phyloP scores from a whole-genome alignment of 2,113 vertebrate genomes.

The Taxidea taxus region DNA sequence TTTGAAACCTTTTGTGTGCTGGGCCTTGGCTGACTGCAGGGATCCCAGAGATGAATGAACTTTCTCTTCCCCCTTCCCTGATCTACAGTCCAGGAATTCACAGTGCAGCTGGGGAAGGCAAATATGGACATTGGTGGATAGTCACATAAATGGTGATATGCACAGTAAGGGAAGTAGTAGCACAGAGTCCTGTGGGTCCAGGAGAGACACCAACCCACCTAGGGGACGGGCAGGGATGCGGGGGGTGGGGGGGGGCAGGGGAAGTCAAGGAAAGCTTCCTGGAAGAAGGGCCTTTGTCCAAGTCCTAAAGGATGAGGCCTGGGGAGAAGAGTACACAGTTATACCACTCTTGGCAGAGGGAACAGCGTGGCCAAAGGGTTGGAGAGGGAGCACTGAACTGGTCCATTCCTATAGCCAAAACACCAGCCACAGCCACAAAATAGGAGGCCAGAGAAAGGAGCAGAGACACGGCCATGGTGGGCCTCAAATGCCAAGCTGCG shows the following conservation, averaged over 20 bases:
- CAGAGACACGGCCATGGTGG: neutral
- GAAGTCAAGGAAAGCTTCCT: neutral
- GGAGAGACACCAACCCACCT: neutral
- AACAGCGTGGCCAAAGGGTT: neutral
- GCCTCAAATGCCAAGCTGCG: neutral
- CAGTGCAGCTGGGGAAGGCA: neutral
- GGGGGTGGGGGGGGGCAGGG: neutral
- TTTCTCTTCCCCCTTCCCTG: too few relatives aligned
- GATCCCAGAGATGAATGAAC: neutral
- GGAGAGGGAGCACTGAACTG: neutral
- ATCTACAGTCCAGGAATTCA: neutral
- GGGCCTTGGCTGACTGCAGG: neutral
- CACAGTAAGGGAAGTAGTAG: neutral
- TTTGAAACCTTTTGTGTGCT: neutral
- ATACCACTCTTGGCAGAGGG: neutral
- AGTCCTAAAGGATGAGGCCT: neutral
- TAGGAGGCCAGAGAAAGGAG: neutral
- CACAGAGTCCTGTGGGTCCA: neutral
- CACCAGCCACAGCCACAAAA: neutral
- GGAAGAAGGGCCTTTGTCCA: neutral
- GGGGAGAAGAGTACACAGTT: neutral
- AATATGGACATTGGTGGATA: neutral
- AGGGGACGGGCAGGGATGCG: neutral
- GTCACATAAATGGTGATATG: accelerated
- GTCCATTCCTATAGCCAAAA: neutral